These are phyloP conservation scores for Maniola jurtina DNA, from an alignment of 1,140 invertebrate species.

Conservation along the genomic window DNA sequence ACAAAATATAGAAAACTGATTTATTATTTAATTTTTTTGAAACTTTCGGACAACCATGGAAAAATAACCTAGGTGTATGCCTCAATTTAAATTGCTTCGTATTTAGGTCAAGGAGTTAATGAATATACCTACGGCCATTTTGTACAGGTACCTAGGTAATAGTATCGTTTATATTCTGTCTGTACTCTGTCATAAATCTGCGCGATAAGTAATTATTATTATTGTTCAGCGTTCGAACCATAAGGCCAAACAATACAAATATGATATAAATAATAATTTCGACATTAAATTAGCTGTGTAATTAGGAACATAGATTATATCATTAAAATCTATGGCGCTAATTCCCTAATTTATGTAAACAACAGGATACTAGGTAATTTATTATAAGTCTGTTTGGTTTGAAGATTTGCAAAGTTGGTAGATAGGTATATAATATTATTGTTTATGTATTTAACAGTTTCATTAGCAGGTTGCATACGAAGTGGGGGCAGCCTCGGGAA, in stretches of 20 bases:
- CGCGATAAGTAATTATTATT: slow-evolving; percentile 71
- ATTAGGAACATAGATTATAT: slow-evolving; percentile 12
- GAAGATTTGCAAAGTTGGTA: too few relatives aligned
- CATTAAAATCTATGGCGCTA: slow-evolving; percentile 10
- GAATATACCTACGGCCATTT: too few relatives aligned
- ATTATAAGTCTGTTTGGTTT: background rate
- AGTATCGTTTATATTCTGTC: slow-evolving; percentile 68
- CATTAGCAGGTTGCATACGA: too few relatives aligned
- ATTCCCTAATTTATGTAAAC: slow-evolving; percentile 18
- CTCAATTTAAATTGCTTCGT: too few relatives aligned
- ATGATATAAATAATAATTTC: slow-evolving; percentile 5
- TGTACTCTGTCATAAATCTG: slow-evolving; percentile 63
- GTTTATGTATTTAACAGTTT: too few relatives aligned
- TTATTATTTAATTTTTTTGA: too few relatives aligned
- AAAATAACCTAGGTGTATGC: too few relatives aligned
- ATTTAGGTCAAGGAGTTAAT: too few relatives aligned
- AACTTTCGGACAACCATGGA: too few relatives aligned
- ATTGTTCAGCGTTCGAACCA: slow-evolving; percentile 55
- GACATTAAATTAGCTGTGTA: slow-evolving; percentile 17
- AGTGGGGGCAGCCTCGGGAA: too few relatives aligned
- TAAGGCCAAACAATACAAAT: slow-evolving; percentile 47
- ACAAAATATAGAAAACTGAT: too few relatives aligned
- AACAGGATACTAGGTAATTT: background rate
- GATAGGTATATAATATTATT: too few relatives aligned
- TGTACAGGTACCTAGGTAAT: slow-evolving; percentile 37